Evolutionary conservation across 2,797 vertebrate species (phyloP).

Genomic region (Apogon hyalosoma): DNA sequence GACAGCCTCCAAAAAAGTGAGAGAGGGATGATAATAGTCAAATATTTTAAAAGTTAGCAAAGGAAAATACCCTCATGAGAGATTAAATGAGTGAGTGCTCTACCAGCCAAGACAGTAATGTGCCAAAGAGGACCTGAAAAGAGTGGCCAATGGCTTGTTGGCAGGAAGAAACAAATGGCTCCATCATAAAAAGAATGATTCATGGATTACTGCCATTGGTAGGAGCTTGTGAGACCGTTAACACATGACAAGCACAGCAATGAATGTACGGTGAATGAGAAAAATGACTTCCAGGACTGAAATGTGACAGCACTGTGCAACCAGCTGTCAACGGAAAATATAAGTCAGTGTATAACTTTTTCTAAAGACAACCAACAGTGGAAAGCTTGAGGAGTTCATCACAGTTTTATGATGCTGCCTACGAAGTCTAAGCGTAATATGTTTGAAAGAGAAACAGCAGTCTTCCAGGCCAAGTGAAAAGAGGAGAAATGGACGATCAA

Average conservation of each 20-base stretch:
- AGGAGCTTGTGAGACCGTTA: conserved; percentile 22
- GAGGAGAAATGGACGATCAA: conserved; percentile 68
- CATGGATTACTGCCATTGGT: conserved; percentile 42
- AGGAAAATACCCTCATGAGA: conserved; percentile 51
- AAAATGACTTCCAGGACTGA: conserved; percentile 32
- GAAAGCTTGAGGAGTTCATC: conserved; percentile 24
- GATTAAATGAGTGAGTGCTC: conserved; percentile 48
- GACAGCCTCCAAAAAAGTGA: conserved; percentile 48
- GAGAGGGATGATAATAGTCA: conserved; percentile 38
- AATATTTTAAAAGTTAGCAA: conserved; percentile 38
- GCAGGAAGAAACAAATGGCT: conserved; percentile 51
- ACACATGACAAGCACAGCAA: conserved; percentile 35
- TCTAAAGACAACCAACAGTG: not conserved
- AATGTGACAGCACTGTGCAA: conserved; percentile 11
- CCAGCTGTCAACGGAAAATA: conserved; percentile 13
- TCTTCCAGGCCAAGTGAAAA: conserved; percentile 46
- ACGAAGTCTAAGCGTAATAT: conserved; percentile 15
- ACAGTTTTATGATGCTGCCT: conserved; percentile 20
- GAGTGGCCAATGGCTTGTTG: conserved; percentile 53
- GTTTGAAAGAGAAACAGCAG: conserved; percentile 51
- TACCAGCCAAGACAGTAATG: conserved; percentile 32
- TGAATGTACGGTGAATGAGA: conserved; percentile 38
- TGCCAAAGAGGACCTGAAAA: conserved; percentile 56
- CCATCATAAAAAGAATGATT: conserved; percentile 63
- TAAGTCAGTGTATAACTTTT: conserved; percentile 19